Base-by-base conservation (phyloP, 2,113 vertebrate genomes). In the Eulemur macaco region DNA sequence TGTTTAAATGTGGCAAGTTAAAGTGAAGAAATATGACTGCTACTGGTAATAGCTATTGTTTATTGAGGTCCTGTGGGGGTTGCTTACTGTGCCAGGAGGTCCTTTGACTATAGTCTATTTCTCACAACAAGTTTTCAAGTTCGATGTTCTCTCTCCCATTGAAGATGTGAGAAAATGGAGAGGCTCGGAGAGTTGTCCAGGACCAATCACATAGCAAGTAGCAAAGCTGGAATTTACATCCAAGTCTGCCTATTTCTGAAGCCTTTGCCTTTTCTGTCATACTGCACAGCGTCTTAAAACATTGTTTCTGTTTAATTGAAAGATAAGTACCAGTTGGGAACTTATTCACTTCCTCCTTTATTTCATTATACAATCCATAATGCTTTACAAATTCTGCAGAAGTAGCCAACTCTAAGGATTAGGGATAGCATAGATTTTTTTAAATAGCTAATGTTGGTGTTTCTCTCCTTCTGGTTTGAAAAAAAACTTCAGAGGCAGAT, bases 381-480 rank as follows among this genome's bases (percentile, higher is more conserved):
- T 86, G 66, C 60, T 66, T 76, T 73, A 58, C 23, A 47, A 34
- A 83, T 60, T 64, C 20, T 86, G 29, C 31, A 89, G 56, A 63
- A 93, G 18, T 58, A 89, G 31, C 64, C 50, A 84, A 27, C 25
- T 86, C 50, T 89, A 93, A 89, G 18, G 25, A 80, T 95, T 80
- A 93, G 50, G 64, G 37, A 74, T 68, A 37, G 56, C 13, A 54
- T 10, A 76, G 71, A 29, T 68, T 68, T 76, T 88, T 86, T 58
- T 0, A 12, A 77, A 81, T 73, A 64, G 42, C n/a, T 52, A 77
- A 18, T 3, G 0, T 89, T 64, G 4, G 6, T 68, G 37, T 94
- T 94, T 85, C 31, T 96, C 42, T 90, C 25, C 3, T 95, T 96
- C 21, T 91, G 50, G 37, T 39, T 94, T 82, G 64, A 74, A 64